These are phyloP conservation scores for Hippocampus abdominalis DNA, from an alignment of 2,113 vertebrate species.

Conservation along the genomic window DNA sequence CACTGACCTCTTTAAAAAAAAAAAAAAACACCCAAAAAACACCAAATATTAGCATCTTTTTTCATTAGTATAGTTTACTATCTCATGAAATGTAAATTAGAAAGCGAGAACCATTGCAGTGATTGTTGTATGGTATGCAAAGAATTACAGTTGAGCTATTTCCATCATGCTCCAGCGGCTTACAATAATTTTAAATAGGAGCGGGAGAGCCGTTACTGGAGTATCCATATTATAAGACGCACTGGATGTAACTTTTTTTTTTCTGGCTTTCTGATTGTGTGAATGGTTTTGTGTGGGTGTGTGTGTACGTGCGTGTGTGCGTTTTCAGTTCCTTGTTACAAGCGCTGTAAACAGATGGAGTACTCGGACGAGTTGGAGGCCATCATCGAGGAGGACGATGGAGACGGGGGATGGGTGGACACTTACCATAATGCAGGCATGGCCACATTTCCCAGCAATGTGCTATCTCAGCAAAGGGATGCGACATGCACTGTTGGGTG, in stretches of 20 bases:
- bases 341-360: conserved; percentile 99
- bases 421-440: conserved; percentile 94
- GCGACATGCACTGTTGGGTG: background rate
- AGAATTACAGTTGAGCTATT: no score
- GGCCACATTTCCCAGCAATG: background rate
- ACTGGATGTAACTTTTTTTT: no score
- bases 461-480: background rate
- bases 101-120: no score
- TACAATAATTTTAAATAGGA: no score
- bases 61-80: no score
- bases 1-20: background rate
- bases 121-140: no score
- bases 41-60: no score
- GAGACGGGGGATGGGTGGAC: conserved; percentile 98
- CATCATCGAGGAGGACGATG: conserved; percentile 98
- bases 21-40: background rate
- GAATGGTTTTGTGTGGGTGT: background rate
- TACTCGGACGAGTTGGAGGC: conserved; percentile 97
- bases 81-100: no score
- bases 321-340: conserved; percentile 88
- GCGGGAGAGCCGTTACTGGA: no score
- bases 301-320: background rate
- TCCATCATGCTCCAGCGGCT: no score
- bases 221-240: no score
- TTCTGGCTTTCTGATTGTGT: background rate